Evolutionary conservation across 2,113 vertebrate species (phyloP), one percentile per base, ranked within the genome.

Genomic region (Eptatretus burgeri): DNA sequence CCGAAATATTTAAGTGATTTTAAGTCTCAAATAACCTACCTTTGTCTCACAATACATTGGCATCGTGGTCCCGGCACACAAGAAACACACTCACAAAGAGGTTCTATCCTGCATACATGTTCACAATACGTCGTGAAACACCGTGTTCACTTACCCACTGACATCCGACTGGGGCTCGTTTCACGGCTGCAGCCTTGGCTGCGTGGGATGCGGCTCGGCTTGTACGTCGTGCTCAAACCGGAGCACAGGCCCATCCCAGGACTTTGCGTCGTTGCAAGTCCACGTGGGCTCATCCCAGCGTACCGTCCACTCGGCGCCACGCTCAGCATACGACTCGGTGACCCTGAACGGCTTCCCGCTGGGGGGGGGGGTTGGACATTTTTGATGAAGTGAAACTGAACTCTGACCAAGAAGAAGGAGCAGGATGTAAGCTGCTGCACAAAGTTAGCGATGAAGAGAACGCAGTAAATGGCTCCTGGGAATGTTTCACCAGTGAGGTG

Each of bases 101-200:
- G 27, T 41, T 3, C 27, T 41, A 41, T 7, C 27, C 27, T 41
- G 27, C 7, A 41, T 41, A 7, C 27, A 41, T 41, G 27, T 41
- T 41, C 27, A 41, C 27, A 41, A 41, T 41, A 41, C 27, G 27
- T 5, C 27, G 27, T 41, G 27, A 41, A 41, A 41, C 27, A 41
- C 27, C 27, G 27, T 41, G 27, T 41, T 41, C 27, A 52, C 83
- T 80, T 83, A 98, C 91, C 91, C 69, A 91, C 69, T 71, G 83
- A 87, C 73, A 88, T 71, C 62, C 91, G 75, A 76, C 74, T 93
- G 67, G 91, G 91, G 72, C 89, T 95, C 13, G 85, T 87, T 74
- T 98, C 91, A 11, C 91, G 77, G 70, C 91, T 98, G 75, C 91
- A 98, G 51, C 87, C 91, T 71, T 94, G 89, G 73, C 91, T 98